Base-by-base conservation (phyloP, 2,113 vertebrate genomes). In the Pycnonotus jocosus region DNA sequence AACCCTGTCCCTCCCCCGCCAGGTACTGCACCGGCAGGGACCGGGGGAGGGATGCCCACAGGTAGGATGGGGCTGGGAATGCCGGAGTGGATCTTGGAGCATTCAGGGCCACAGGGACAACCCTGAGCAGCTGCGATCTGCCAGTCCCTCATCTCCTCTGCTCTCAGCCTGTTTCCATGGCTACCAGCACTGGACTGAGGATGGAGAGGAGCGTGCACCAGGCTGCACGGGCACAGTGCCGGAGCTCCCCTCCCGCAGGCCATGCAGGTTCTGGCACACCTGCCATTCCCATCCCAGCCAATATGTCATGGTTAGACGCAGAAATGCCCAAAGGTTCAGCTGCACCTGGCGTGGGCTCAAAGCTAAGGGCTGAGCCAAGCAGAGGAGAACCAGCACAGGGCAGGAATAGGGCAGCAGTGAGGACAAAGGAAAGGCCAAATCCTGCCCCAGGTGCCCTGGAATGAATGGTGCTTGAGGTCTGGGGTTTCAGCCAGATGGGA, bases 111-210 rank as follows among this genome's bases (percentile, higher is more conserved):
- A 0, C 2, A 18, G 50, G 85, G 65, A 56, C 23, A 84, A 8
- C 91, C 66, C 65, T 23, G 56, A 95, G 80, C 33, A 57, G 72
- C 47, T 11, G 15, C 56, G 65, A 70, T 86, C 84, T 4, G 14
- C 28, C 9, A 3, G 81, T 66, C 56, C 84, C 69, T 80, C 64
- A 37, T 86, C 61, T 61, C 95, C 96, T 92, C 84, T 92, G 93
- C 97, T 97, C 96, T 97, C 94, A 92, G 96, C 94, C 93, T 82
- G 97, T 98, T 98, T 86, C 97, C 97, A 98, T 98, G 97, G 96
- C 95, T 97, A 98, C 97, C 45, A 27, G 96, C 4, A 7, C 96
- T 87, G 97, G 97, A 97, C 97, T 56, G 17, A 96, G 97, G 96
- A 97, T 94, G 93, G 96, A 90, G 91, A 98, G 91, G 71, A 96